A percentile compares a stretch with the other conserved stretches of the same genome.
Evolutionary conservation across 2,888 invertebrate species (phyloP).

Genomic region (Campopleginae sp.): DNA sequence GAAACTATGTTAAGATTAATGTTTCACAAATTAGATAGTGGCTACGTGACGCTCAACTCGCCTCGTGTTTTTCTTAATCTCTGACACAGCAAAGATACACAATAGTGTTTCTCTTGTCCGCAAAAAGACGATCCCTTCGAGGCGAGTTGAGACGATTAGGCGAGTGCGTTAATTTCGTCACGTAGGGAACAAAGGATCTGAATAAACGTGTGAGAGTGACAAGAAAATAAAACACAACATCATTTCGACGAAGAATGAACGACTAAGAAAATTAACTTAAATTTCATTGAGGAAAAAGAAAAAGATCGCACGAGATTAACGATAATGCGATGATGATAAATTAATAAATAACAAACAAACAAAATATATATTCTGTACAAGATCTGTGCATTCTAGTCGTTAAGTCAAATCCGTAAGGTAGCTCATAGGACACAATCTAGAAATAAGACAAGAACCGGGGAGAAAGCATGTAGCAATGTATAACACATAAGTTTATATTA

Average conservation of each 20-base stretch:
- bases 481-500: slow-evolving; percentile 84
- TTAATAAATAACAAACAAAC: slow-evolving; percentile 35
- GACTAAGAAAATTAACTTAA: slow-evolving; percentile 5
- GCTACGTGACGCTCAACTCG: slow-evolving; percentile 41
- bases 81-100: slow-evolving; percentile 18
- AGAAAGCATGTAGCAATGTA: slow-evolving; percentile 80
- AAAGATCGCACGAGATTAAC: slow-evolving; percentile 30
- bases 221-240: slow-evolving; percentile 24
- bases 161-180: slow-evolving; percentile 53
- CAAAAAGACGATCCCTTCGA: neutral
- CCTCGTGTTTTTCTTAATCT: slow-evolving; percentile 41
- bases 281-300: slow-evolving; percentile 17
- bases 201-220: slow-evolving; percentile 27
- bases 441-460: slow-evolving; percentile 64
- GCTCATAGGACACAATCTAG: slow-evolving; percentile 76
- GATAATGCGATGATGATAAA: slow-evolving; percentile 49
- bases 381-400: slow-evolving; percentile 81
- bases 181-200: slow-evolving; percentile 42
- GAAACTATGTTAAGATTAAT: slow-evolving; percentile 66
- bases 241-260: slow-evolving; percentile 22
- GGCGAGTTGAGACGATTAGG: slow-evolving; percentile 22
- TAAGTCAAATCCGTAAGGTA: slow-evolving; percentile 79
- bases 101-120: slow-evolving; percentile 10
- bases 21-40: slow-evolving; percentile 67
- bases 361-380: slow-evolving; percentile 79